Evolutionary conservation across 2,888 invertebrate species (phyloP), one percentile per base, ranked within the genome.

Genomic region (Cistogaster globosa): DNA sequence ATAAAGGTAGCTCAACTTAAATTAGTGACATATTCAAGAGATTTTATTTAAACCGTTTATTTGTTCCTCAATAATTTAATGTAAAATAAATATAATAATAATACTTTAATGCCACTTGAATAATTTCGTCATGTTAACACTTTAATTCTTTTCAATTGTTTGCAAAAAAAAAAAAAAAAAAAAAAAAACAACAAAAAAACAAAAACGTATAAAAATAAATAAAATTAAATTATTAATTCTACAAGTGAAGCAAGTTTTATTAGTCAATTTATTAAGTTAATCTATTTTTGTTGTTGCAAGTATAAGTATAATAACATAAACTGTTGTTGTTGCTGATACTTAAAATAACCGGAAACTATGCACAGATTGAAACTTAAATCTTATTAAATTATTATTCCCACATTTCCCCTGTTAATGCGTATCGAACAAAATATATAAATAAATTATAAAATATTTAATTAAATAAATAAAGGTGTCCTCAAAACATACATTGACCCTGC

Each of bases 401-500:
- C 42, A 45, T 22, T 63, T n/a, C 62, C 45, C 20, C 57, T 18
- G 20, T 8, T n/a, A 12, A 57, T 22, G n/a, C 32, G 20, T 38
- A 20, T 58, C 51, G 22, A 36, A 32, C 45, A 51, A 38, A 36
- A 36, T 14, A 48, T 5, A 45, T 16, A 26, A 53, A 42, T 55
- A 45, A 53, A 72, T 65, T 22, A 63, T 26, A 48, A 69, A 32
- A 18, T 20, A 58, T 81, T 67, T 84, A 20, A 62, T 20, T 55
- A 5, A 18, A 32, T 60, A 74, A 67, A 32, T 60, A 84, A 86
- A 84, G 77, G 45, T 79, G 75, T 75, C 85, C 85, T 85, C 85
- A 75, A 75, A 79, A 78, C 69, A 68, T 81, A 77, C 84, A 77
- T 79, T 86, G 79, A 83, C 82, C 79, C 79, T 86, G 82, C 62